Conservation (phyloP, 2,797 vertebrate species). For the Lagodon rhomboides region DNA sequence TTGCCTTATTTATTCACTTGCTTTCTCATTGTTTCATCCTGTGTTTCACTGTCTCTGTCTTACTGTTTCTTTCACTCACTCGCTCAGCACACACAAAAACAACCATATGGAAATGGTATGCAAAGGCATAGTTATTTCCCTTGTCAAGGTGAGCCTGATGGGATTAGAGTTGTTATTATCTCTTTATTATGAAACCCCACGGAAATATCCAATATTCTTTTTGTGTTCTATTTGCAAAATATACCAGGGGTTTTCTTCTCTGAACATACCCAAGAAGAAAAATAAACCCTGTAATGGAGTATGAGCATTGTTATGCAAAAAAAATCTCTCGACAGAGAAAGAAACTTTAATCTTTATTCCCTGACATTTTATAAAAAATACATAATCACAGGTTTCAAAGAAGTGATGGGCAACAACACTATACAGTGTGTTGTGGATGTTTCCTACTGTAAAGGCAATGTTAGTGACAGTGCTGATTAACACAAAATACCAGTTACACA, state of each 20-base stretch:
- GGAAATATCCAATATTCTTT: conserved; percentile 14
- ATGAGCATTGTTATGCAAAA: neutral
- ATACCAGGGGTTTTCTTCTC: conserved; percentile 2
- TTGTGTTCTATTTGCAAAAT: neutral
- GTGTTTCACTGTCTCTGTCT: conserved; percentile 12
- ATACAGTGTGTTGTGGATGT: neutral
- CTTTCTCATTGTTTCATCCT: conserved; percentile 4
- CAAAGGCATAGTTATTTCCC: conserved; percentile 22
- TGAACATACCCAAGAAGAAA: neutral
- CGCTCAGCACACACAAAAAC: neutral
- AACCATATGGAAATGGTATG: neutral
- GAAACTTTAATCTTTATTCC: neutral
- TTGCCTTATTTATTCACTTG: conserved; percentile 26
- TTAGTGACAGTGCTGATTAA: neutral
- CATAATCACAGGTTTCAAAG: neutral
- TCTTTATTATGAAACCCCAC: conserved; percentile 19
- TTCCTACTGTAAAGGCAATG: neutral
- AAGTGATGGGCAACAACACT: neutral
- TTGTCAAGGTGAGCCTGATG: conserved; percentile 14
- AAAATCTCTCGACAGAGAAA: neutral
- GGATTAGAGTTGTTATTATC: conserved; percentile 24
- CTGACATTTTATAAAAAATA: neutral
- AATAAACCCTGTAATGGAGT: neutral
- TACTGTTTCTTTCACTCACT: neutral
- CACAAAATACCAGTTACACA: neutral